Conservation (phyloP, 2,888 invertebrate genomes). For the Agrypnus murinus region DNA sequence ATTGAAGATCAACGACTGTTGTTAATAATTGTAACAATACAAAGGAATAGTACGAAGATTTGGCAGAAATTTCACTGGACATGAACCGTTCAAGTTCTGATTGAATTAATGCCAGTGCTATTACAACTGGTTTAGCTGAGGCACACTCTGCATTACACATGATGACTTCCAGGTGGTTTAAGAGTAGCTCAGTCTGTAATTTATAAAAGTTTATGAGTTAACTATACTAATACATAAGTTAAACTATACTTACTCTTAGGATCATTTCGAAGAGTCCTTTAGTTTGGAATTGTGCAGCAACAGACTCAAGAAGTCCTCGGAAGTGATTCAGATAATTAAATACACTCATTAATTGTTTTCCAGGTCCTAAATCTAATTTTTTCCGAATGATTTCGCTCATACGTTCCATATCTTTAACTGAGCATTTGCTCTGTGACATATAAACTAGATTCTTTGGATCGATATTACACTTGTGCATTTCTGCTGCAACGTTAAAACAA, state of each 20-base stretch:
- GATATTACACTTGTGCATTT: constrained; percentile 76
- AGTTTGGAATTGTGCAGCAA: constrained; percentile 73
- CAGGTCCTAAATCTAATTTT: constrained; percentile 81
- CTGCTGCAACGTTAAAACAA: constrained; percentile 88
- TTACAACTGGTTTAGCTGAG: constrained; percentile 82
- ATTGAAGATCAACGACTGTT: constrained; percentile 82
- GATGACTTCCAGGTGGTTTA: constrained; percentile 83
- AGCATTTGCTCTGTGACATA: constrained; percentile 85
- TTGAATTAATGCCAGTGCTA: constrained; percentile 86
- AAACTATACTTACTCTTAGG: constrained; percentile 69
- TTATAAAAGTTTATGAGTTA: background rate
- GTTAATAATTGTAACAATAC: constrained; percentile 79
- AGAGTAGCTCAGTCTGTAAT: constrained; percentile 76
- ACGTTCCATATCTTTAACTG: constrained; percentile 87
- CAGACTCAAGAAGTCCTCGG: constrained; percentile 76
- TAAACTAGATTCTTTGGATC: constrained; percentile 81
- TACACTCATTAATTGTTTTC: constrained; percentile 76
- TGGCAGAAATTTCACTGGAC: constrained; percentile 58
- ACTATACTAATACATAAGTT: background rate
- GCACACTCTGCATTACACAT: constrained; percentile 85
- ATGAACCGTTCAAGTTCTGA: constrained; percentile 77
- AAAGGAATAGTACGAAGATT: constrained; percentile 61
- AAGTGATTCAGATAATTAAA: constrained; percentile 82
- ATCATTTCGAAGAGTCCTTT: constrained; percentile 73
- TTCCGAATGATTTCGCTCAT: constrained; percentile 89